Base-by-base conservation (phyloP, 1,140 invertebrate genomes). In the Wasmannia auropunctata region DNA sequence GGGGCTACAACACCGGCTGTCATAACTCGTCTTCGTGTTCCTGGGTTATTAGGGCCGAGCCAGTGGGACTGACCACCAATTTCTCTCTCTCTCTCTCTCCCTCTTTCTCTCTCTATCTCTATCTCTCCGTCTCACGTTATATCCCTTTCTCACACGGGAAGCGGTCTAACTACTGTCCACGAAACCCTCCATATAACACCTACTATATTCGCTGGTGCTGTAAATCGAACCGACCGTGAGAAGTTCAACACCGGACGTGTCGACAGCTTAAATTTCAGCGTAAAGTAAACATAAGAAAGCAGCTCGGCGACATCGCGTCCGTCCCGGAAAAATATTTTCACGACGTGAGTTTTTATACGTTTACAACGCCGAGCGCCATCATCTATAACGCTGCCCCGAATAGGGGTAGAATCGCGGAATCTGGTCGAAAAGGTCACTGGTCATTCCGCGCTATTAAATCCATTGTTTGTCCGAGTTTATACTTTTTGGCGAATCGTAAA, bases 1-100 rank as follows among this genome's bases (percentile, higher is more conserved):
- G 76, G 86, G 69, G 49, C 79, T 86, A 65, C 86, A 88, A 92
- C 91, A 91, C 83, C 83, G 62, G 69, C 86, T 88, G 91, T 92
- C 91, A 92, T 92, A 91, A 92, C 88, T 86, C 85, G 88, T 86
- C 70, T 85, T 87, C 88, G 86, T 91, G 91, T 92, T 90, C 87
- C 85, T 85, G 86, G 87, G 80, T 93, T 92, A 92, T 93, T 92
- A 92, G 90, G 85, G 58, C 65, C 37, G 86, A 84, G 77, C 91
- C 91, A 40, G 7, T 85, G 91, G 88, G 87, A 91, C 90, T 74
- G 77, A 80, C 80, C 86, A 80, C 80, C 86, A 80, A 85, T 90
- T 85, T 67, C 88, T 88, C 31, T 69, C 54, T 40, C 25, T 54
- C 69, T 34, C 79, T 46, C 56, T n/a, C n/a, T 4, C 28, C 10